Conservation (phyloP, 2,797 vertebrate genomes). For the Sparidentex hasta region DNA sequence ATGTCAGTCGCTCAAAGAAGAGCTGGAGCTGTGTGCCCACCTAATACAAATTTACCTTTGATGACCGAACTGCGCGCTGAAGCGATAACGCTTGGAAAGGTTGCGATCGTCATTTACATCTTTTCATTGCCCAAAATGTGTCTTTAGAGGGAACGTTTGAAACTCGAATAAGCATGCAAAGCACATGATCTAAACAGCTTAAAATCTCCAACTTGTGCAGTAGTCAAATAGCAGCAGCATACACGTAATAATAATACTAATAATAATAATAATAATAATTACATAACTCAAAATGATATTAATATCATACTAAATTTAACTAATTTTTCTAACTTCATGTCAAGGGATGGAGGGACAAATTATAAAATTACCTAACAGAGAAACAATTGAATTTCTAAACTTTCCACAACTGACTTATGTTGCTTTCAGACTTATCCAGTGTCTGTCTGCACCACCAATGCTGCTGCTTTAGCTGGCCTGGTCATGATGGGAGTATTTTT, state of each 20-base stretch:
- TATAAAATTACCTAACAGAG: too few species aligned
- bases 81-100: constrained; percentile 13
- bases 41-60: constrained; percentile 39
- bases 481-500: too few species aligned
- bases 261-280: too few species aligned
- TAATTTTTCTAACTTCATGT: too few species aligned
- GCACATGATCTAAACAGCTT: background rate
- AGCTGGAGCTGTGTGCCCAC: constrained; percentile 23
- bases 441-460: too few species aligned
- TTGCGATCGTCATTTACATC: constrained; percentile 11
- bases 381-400: background rate
- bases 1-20: constrained; percentile 41
- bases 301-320: background rate
- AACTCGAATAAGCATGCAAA: background rate
- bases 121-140: constrained; percentile 9
- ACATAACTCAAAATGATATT: background rate
- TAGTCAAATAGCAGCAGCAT: background rate
- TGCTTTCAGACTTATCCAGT: too few species aligned
- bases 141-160: constrained; percentile 12
- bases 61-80: constrained; percentile 33
- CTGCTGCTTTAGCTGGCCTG: too few species aligned
- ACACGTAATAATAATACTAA: too few species aligned
- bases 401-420: too few species aligned
- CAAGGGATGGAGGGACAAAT: too few species aligned
- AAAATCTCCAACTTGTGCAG: background rate